phyloP scores from a whole-genome alignment of 2,113 vertebrate species.

The Tiliqua scincoides region DNA sequence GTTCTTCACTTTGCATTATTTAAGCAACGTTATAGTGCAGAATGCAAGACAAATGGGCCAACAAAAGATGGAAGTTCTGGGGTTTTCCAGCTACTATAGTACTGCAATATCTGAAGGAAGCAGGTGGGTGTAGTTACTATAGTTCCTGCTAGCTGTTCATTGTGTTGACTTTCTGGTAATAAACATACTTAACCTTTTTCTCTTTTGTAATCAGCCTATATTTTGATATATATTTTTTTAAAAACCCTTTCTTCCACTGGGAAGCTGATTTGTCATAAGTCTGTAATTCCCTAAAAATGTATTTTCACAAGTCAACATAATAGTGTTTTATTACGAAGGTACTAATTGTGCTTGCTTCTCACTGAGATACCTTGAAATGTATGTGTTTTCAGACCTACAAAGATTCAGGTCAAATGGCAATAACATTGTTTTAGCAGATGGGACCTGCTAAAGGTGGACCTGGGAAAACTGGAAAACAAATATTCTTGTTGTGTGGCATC shows the following conservation, averaged over 20 bases:
- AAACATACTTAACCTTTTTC: background rate
- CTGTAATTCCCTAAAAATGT: background rate
- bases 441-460: background rate
- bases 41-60: background rate
- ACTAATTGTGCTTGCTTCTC: background rate
- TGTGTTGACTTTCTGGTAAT: slow-evolving; percentile 15
- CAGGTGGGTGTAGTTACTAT: slow-evolving; percentile 26
- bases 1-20: background rate
- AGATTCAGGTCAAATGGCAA: background rate
- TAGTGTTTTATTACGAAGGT: background rate
- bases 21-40: background rate
- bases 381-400: background rate
- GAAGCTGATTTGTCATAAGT: background rate
- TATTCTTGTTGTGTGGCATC: background rate
- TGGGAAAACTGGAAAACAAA: background rate
- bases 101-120: slow-evolving; percentile 15
- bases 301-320: background rate
- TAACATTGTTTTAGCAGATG: background rate
- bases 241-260: background rate
- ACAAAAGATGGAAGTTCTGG: background rate
- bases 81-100: slow-evolving; percentile 15
- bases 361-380: background rate
- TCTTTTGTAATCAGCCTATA: background rate
- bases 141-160: slow-evolving; percentile 3
- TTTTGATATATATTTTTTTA: background rate